Conservation (phyloP, 2,113 vertebrate species). For the Sinocyclocheilus maitianheensis region DNA sequence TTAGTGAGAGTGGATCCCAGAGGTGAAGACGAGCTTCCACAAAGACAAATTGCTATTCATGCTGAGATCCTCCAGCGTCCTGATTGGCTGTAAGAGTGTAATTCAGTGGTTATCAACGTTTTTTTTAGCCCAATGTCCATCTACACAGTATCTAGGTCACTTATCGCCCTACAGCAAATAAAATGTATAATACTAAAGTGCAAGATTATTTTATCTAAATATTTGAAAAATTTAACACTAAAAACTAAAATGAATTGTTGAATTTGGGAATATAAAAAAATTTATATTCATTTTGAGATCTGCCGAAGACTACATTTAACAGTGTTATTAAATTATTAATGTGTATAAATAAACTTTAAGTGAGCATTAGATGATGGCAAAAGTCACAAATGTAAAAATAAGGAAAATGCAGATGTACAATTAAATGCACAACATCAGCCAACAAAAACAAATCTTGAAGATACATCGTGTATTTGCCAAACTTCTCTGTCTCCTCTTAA, state of each 20-base stretch:
- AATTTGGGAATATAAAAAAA: not conserved
- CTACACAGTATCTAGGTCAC: not conserved
- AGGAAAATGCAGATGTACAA: not conserved
- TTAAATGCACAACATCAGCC: not conserved
- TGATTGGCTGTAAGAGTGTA: constrained; percentile 26
- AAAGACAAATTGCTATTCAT: constrained; percentile 56
- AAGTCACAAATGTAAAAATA: not conserved
- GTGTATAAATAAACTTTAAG: not conserved
- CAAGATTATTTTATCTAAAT: not conserved
- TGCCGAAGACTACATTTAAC: constrained; percentile 1
- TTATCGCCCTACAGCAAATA: not conserved
- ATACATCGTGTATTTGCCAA: not conserved
- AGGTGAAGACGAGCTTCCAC: constrained; percentile 32
- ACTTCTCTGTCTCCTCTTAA: constrained; percentile 9
- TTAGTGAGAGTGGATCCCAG: constrained; percentile 28
- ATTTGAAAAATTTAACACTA: not conserved
- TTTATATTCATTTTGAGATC: not conserved
- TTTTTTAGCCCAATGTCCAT: constrained; percentile 28
- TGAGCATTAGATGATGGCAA: not conserved
- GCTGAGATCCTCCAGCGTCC: constrained; percentile 42
- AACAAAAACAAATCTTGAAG: not conserved
- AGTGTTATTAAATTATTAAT: not conserved
- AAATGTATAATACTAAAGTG: not conserved
- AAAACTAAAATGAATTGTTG: not conserved
- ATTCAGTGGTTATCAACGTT: constrained; percentile 31